Percentiles rank a stretch among this genome's conserved stretches.
Evolutionary conservation across 1,140 invertebrate species (phyloP).

Genomic region (Scylla paramamosain): DNA sequence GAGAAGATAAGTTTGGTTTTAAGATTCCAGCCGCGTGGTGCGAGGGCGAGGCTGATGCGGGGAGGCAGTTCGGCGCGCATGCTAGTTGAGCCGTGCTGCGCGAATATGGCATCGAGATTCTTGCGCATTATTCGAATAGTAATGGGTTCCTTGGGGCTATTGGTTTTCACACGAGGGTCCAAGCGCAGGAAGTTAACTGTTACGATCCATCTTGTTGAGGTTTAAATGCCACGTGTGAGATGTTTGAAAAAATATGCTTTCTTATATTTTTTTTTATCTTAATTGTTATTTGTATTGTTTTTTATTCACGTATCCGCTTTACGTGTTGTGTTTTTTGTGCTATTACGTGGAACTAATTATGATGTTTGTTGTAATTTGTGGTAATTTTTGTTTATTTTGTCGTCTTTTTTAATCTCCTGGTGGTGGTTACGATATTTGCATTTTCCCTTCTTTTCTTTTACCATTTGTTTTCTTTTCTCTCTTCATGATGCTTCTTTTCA

Average conservation of each 20-base stretch:
- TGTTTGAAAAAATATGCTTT: neutral
- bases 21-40: neutral
- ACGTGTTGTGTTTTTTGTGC: neutral
- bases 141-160: neutral
- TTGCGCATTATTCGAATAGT: neutral
- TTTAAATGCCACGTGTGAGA: too few relatives aligned
- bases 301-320: neutral
- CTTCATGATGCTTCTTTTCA: too few relatives aligned
- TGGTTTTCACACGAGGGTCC: neutral
- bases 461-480: too few relatives aligned
- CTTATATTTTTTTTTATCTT: neutral
- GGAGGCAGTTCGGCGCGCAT: neutral
- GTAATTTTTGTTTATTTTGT: neutral
- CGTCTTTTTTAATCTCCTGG: neutral
- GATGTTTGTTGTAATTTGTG: neutral
- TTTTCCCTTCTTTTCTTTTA: too few relatives aligned
- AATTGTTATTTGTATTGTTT: neutral
- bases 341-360: neutral
- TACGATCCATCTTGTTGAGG: neutral
- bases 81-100: neutral
- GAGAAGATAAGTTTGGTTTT: neutral
- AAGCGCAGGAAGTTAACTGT: neutral
- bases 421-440: too few relatives aligned
- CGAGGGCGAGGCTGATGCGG: neutral
- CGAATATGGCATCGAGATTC: constrained; percentile 7